Evolutionary conservation across 2,888 invertebrate species (phyloP), one percentile per base, ranked within the genome.

Genomic region (Torymus texanus): DNA sequence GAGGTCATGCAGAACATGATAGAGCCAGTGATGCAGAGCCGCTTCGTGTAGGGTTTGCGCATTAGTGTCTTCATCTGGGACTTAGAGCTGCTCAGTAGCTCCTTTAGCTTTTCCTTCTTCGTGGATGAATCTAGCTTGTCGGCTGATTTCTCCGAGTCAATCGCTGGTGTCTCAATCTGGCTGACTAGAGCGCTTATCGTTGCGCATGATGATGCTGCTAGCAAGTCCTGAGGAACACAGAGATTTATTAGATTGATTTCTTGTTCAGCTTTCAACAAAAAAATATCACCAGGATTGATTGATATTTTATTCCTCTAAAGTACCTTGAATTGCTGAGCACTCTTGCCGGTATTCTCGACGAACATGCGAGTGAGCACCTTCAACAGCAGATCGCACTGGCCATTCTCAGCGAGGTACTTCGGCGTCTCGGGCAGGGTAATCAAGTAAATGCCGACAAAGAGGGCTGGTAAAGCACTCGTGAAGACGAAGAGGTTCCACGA

Each of bases 401-500:
- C 95, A 85, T 93, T 94, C 89, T 95, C 95, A 88, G 95, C 92
- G 86, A 95, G 92, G 90, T 95, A 95, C 89, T 95, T 95, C 0
- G 95, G 95, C 86, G 95, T 95, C 90, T 95, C 95, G 0, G 95
- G 95, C 90, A 95, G 94, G 81, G 92, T 91, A 82, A 94, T 91
- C 41, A 95, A 88, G 94, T 94, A 95, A 75, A 93, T 80, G 10
- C 91, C 94, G 55, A 94, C 92, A 65, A 93, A 62, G 21, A 94
- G 90, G 81, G 94, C 94, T 0, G 95, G 95, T 2, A 95, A 83
- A 2, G 94, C 93, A 88, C 95, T 95, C 0, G 94, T 92, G 0
- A 94, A 92, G n/a, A 95, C 94, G 89, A 95, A 95, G 85, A 95
- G 91, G 89, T 95, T 95, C 95, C 95, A 95, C 66, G 95, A 95